These are phyloP conservation scores for Cardiocondyla obscurior DNA, from an alignment of 1,140 invertebrate species.

Conservation along the genomic window DNA sequence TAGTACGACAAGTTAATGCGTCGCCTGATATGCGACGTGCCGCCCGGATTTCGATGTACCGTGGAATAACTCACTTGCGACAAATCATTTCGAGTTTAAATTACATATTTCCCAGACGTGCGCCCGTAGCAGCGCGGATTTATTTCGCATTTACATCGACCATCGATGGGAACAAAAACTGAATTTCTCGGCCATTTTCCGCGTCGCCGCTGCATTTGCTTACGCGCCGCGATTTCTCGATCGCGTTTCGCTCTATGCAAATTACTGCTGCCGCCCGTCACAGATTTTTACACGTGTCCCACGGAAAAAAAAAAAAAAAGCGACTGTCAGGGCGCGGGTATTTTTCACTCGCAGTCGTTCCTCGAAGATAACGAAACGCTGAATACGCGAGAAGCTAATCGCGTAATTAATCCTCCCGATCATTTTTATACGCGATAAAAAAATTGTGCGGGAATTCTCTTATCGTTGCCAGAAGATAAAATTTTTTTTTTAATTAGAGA, in stretches of 20 bases:
- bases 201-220: constrained; percentile 43
- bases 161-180: constrained; percentile 57
- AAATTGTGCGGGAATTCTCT: background rate
- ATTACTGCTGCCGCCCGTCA: constrained; percentile 31
- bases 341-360: constrained; percentile 28
- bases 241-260: constrained; percentile 56
- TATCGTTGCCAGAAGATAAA: background rate
- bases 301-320: constrained; percentile 2
- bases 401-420: background rate
- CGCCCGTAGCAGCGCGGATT: constrained; percentile 36
- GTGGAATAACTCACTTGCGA: constrained; percentile 63
- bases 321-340: background rate
- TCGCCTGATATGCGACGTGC: constrained; percentile 62
- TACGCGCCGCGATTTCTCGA: constrained; percentile 43
- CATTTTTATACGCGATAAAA: background rate
- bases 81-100: constrained; percentile 63
- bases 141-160: constrained; percentile 50
- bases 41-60: constrained; percentile 62
- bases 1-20: constrained; percentile 66
- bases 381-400: background rate
- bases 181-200: constrained; percentile 57
- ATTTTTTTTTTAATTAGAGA: background rate
- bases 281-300: constrained; percentile 33
- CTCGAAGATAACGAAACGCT: background rate
- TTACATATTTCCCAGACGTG: constrained; percentile 55